Percentiles rank a stretch among this genome's conserved stretches.
These are phyloP conservation scores for Venturia canescens DNA, from an alignment of 1,140 invertebrate genomes.

Conservation along the genomic window DNA sequence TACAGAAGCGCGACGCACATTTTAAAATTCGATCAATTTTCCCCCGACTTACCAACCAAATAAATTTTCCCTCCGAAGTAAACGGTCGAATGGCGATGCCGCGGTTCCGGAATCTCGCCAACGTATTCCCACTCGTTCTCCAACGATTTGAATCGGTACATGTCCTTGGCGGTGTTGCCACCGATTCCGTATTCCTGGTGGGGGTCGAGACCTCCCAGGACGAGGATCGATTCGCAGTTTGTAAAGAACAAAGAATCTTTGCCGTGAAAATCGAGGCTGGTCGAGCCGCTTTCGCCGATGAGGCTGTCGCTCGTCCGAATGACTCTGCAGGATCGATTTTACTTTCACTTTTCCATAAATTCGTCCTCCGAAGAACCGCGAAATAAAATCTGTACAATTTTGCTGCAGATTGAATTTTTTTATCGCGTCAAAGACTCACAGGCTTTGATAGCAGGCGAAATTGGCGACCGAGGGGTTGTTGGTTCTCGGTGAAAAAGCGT, in stretches of 20 bases:
- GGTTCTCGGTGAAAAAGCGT: conserved; percentile 49
- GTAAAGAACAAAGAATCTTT: conserved; percentile 77
- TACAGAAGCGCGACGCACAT: too few relatives aligned
- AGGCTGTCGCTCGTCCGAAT: conserved; percentile 51
- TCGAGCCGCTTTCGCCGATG: conserved; percentile 16
- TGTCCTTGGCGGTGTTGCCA: conserved; percentile 78
- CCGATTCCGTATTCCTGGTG: conserved; percentile 75
- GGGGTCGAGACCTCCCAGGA: conserved; percentile 81
- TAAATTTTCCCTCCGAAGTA: conserved; percentile 79
- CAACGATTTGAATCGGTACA: conserved; percentile 77
- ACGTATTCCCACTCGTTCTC: conserved; percentile 79
- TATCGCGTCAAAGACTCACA: background rate
- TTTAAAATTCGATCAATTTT: too few relatives aligned
- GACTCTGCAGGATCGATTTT: conserved; percentile 32
- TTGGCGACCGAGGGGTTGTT: background rate
- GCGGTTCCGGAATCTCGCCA: conserved; percentile 79
- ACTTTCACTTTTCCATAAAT: conserved; percentile 20
- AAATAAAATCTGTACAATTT: background rate
- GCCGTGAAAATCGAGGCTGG: conserved; percentile 48
- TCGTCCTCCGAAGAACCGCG: background rate
- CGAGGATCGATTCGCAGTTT: conserved; percentile 78
- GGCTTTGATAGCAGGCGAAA: background rate
- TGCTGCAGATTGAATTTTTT: background rate
- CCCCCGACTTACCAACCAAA: conserved; percentile 75
- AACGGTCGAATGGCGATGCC: conserved; percentile 79